These are phyloP conservation scores for Odontophorus gujanensis DNA, from an alignment of 2,113 vertebrate genomes.

Conservation along the genomic window DNA sequence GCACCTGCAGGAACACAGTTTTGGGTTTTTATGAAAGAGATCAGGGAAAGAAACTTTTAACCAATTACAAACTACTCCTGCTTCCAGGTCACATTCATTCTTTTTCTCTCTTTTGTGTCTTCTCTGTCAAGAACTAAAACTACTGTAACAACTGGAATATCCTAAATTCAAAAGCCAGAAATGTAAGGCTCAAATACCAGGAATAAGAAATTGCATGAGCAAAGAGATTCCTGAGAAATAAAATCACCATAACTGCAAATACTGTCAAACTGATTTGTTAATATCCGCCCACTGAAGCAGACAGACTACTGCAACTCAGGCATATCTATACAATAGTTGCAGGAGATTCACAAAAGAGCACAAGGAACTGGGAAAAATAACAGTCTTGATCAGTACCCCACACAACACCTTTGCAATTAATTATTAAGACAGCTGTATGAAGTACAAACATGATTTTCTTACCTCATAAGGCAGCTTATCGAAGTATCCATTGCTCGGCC, in stretches of 20 bases:
- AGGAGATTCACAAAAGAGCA: background rate
- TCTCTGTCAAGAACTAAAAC: background rate
- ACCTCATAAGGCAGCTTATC: conserved; percentile 98
- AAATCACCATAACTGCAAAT: background rate
- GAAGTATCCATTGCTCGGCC: conserved; percentile 92
- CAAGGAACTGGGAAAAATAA: background rate
- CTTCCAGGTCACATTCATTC: background rate
- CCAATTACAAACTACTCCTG: background rate
- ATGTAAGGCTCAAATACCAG: background rate
- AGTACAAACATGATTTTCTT: conserved; percentile 41
- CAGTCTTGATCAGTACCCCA: background rate
- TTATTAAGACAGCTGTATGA: background rate
- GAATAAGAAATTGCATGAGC: background rate
- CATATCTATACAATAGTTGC: background rate
- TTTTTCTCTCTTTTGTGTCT: background rate
- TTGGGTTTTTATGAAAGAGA: background rate
- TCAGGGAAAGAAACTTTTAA: background rate
- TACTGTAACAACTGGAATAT: background rate
- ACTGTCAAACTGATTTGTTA: background rate
- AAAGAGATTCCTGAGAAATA: background rate
- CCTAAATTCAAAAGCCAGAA: background rate
- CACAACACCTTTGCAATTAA: background rate
- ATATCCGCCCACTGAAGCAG: background rate
- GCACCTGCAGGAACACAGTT: background rate
- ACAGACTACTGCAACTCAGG: background rate